Evolutionary conservation across 2,888 invertebrate genomes (phyloP), one percentile per base, ranked within the genome.

Genomic region (Lepeophtheirus nordmannii): DNA sequence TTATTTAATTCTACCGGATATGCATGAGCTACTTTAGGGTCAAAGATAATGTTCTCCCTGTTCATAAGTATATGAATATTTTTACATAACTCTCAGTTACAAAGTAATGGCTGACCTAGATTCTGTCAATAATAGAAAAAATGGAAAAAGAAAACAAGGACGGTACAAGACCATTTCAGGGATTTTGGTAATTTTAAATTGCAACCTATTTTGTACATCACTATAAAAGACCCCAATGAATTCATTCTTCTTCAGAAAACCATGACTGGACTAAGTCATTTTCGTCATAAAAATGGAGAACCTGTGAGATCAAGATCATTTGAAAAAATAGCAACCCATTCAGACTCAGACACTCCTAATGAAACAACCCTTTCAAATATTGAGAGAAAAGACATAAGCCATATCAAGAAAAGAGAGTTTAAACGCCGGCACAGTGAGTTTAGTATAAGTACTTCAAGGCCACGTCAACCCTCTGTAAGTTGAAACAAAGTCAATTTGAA

Each of bases 361-460:
- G 30, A 30, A 30, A 30, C 30, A 2, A 30, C 30, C 7, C 2
- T 30, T 5, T 30, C 30, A 30, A 30, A 30, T 30, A 30, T 30
- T 7, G 30, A 30, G 7, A 46, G 17, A 46, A 46, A 17, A 14
- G 17, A 17, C 53, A 46, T 46, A n/a, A 3, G 3, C 53, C n/a
- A 14, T 8, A 46, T 46, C 1, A 46, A 46, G 53, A 14, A 46
- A 46, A 46, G 8, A 46, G 53, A 46, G 53, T 17, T 46, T 17
- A 46, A n/a, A n/a, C 53, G 53, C n/a, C 53, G 53, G n/a, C 53
- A 46, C 53, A 46, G 53, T 46, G 53, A 46, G 53, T 46, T 46
- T 17, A 46, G 53, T 46, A 46, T 46, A 46, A 17, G n/a, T 17
- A 46, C 53, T 17, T 46, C 53, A n/a, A 14, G 53, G 8, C 53